Evolutionary conservation across 2,797 vertebrate species (phyloP).

Genomic region (Arremon brunneinucha): DNA sequence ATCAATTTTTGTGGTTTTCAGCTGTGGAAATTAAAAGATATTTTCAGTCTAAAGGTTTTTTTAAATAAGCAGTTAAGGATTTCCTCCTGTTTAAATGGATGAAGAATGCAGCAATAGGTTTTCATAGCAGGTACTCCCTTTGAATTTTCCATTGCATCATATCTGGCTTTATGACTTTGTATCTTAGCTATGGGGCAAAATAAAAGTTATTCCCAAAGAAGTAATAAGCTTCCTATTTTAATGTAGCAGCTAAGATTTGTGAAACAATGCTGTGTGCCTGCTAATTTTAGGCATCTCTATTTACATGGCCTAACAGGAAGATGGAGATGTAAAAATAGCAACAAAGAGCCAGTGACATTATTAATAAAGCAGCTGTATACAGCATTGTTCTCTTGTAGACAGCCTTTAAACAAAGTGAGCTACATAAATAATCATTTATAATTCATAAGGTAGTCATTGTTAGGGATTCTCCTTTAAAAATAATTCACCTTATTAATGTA

Average conservation of each 20-base stretch:
- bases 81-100: not conserved
- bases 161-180: not conserved
- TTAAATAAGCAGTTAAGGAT: not conserved
- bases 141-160: not conserved
- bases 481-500: not conserved
- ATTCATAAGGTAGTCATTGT: not conserved
- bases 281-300: constrained; percentile 47
- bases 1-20: not conserved
- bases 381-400: constrained; percentile 37
- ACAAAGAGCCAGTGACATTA: not conserved
- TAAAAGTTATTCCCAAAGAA: constrained; percentile 4
- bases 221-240: constrained; percentile 15
- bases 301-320: constrained; percentile 50
- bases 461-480: constrained; percentile 18
- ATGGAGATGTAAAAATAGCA: constrained; percentile 59
- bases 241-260: constrained; percentile 5
- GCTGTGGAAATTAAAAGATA: not conserved
- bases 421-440: constrained; percentile 1
- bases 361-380: constrained; percentile 43
- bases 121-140: not conserved
- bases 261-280: not conserved
- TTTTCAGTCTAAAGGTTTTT: not conserved
- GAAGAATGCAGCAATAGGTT: not conserved
- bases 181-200: not conserved
- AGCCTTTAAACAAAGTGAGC: constrained; percentile 34